A percentile compares a stretch with the other conserved stretches of the same genome.
Evolutionary conservation across 2,797 vertebrate genomes (phyloP).

Genomic region (Gambelia wislizenii): DNA sequence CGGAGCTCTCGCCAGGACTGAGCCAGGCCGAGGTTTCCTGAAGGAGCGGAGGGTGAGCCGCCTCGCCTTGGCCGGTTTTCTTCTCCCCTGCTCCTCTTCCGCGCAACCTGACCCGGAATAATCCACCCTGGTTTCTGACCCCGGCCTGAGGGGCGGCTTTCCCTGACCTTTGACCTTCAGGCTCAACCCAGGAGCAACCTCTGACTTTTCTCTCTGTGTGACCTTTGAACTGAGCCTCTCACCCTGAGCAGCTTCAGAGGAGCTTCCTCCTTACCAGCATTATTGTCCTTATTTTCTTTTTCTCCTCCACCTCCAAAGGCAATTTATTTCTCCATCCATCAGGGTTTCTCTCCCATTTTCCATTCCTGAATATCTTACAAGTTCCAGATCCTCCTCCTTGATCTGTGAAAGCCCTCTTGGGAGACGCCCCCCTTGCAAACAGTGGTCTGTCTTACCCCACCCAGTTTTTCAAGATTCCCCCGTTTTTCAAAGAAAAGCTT

Average conservation of each 20-base stretch:
- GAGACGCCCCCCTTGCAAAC: background rate
- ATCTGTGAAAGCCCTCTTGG: background rate
- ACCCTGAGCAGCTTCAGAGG: background rate
- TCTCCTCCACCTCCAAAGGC: background rate
- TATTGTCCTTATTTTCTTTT: background rate
- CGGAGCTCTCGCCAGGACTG: background rate
- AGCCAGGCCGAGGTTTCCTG: background rate
- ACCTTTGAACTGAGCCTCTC: constrained; percentile 5
- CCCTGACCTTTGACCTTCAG: background rate
- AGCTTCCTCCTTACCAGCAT: background rate
- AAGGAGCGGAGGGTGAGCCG: background rate
- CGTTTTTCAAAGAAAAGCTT: background rate
- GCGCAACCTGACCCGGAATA: background rate
- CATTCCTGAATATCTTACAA: too few species aligned
- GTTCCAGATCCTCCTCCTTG: too few species aligned
- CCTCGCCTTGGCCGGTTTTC: too few species aligned
- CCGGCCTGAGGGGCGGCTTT: background rate
- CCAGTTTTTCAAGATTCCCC: background rate
- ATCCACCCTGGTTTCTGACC: background rate
- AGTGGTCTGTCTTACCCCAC: too few species aligned
- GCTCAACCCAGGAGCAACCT: background rate
- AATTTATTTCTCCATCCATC: background rate
- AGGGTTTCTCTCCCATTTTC: background rate
- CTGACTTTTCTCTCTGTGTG: background rate
- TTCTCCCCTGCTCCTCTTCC: background rate